These are phyloP conservation scores for Seira ritae DNA, from an alignment of 2,888 invertebrate species.

Conservation along the genomic window DNA sequence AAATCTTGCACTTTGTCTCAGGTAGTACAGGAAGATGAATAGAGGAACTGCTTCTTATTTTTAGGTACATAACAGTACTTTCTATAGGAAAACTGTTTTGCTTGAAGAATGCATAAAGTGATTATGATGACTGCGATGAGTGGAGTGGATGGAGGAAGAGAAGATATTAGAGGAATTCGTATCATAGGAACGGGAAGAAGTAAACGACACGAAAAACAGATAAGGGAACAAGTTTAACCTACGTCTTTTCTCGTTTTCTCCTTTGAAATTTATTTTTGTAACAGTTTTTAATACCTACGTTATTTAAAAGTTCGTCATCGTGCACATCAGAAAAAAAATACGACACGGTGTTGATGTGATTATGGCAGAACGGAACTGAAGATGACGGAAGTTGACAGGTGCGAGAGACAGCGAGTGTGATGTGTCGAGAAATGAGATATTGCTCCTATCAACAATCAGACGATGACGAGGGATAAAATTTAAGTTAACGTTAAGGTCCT, in stretches of 20 bases:
- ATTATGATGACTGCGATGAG: not conserved
- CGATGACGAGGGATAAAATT: too few species aligned
- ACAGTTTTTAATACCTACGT: not conserved
- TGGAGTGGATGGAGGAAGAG: too few species aligned
- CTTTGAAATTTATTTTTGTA: too few species aligned
- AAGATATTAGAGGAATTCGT: too few species aligned
- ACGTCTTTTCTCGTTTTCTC: too few species aligned
- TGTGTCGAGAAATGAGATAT: not conserved
- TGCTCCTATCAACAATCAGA: not conserved
- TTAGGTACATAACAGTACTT: conserved; percentile 16
- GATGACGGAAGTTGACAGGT: conserved; percentile 64
- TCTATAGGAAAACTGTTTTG: not conserved
- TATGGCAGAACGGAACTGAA: conserved; percentile 27
- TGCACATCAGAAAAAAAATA: not conserved
- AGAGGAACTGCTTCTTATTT: not conserved
- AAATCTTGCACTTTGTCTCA: not conserved
- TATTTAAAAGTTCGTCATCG: not conserved
- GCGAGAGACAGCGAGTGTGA: conserved; percentile 28
- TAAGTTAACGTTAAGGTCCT: too few species aligned
- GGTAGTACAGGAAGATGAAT: not conserved
- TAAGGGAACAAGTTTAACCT: too few species aligned
- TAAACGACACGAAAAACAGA: too few species aligned
- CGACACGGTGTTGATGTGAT: not conserved
- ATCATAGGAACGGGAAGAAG: too few species aligned
- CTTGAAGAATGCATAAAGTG: not conserved